Conservation (phyloP, 2,888 invertebrate genomes). For the Incurvaria masculella region DNA sequence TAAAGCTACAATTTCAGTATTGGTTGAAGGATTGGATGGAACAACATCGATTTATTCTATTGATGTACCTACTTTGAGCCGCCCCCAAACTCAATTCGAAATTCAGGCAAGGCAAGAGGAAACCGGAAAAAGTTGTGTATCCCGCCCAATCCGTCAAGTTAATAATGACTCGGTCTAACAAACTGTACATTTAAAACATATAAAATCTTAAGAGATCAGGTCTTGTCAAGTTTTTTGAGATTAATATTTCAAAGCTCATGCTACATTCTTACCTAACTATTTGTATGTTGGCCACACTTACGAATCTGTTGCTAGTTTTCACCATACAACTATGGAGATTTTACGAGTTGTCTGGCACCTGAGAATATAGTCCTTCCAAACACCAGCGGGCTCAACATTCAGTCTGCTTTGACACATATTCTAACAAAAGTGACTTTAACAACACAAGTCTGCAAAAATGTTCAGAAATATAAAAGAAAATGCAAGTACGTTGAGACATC, state of each 20-base stretch:
- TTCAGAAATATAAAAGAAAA: too few relatives aligned
- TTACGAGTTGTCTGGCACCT: too few relatives aligned
- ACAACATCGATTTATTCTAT: not conserved
- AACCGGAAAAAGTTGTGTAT: too few relatives aligned
- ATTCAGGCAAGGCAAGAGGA: not conserved
- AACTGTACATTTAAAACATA: not conserved
- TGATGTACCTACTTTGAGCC: not conserved
- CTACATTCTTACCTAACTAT: not conserved
- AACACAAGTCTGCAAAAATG: too few relatives aligned
- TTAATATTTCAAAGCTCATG: not conserved
- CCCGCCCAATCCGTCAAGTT: too few relatives aligned
- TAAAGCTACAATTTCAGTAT: not conserved
- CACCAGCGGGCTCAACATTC: not conserved
- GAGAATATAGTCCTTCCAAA: too few relatives aligned
- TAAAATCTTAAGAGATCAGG: not conserved
- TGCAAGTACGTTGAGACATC: not conserved
- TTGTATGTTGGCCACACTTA: too few relatives aligned
- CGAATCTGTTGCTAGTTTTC: too few relatives aligned
- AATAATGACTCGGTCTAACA: not conserved
- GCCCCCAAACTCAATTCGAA: not conserved
- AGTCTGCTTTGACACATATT: not conserved
- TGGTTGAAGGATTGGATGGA: slow-evolving; percentile 1
- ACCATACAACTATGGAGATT: too few relatives aligned
- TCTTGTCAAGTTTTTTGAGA: not conserved
- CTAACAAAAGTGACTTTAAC: too few relatives aligned